phyloP scores from a whole-genome alignment of 2,888 invertebrate species.

The Brachyptera putata region DNA sequence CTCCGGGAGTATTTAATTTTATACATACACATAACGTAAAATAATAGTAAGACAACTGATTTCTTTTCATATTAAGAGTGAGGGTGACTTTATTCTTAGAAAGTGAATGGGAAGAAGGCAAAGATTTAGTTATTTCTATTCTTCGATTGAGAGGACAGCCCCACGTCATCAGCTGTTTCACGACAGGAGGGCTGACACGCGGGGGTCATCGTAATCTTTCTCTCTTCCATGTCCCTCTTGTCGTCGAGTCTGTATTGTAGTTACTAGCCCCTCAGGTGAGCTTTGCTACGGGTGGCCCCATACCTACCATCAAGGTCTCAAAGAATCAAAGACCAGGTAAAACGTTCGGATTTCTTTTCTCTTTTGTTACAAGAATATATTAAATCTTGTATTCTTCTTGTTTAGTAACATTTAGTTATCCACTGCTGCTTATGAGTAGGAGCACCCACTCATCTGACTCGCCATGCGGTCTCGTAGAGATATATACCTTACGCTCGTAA shows the following conservation, averaged over 20 bases:
- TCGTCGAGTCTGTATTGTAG: constrained; percentile 28
- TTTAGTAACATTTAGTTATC: constrained; percentile 14
- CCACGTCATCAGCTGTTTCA: constrained; percentile 5
- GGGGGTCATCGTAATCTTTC: constrained; percentile 27
- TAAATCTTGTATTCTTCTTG: constrained; percentile 4
- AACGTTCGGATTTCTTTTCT: constrained; percentile 22
- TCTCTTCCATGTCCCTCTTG: constrained; percentile 24
- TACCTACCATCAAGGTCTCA: constrained; percentile 22
- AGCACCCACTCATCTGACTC: constrained; percentile 28
- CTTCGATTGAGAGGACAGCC: constrained; percentile 2
- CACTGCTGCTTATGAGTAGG: background rate
- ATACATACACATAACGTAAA: no score
- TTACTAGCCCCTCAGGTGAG: background rate
- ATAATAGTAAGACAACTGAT: no score
- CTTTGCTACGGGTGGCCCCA: constrained; percentile 26
- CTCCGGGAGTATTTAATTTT: no score
- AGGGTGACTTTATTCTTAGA: no score
- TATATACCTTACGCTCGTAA: no score
- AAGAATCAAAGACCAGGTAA: constrained; percentile 25
- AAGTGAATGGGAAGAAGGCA: no score
- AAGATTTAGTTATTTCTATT: background rate
- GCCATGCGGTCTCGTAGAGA: constrained; percentile 5
- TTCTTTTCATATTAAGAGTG: no score
- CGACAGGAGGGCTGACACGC: constrained; percentile 22
- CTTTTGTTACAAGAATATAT: constrained; percentile 9